phyloP scores from a whole-genome alignment of 2,113 vertebrate genomes.

The Alethe castanea region DNA sequence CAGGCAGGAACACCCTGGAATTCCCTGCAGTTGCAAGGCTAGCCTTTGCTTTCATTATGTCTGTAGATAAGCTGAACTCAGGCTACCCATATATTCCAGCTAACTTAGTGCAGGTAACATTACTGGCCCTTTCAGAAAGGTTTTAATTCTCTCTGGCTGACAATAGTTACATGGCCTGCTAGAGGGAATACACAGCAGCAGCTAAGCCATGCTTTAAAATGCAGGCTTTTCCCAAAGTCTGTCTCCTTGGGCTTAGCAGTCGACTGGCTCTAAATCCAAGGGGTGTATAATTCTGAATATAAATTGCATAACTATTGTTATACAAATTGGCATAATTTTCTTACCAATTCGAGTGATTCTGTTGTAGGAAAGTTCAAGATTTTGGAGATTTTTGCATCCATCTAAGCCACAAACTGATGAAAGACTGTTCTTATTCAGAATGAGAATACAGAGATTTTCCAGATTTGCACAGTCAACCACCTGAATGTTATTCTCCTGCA shows the following conservation, averaged over 20 bases:
- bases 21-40: neutral
- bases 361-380: constrained; percentile 89
- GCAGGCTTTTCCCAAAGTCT: neutral
- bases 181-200: neutral
- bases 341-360: constrained; percentile 89
- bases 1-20: neutral
- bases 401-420: constrained; percentile 85
- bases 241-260: neutral
- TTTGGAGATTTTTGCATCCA: constrained; percentile 79
- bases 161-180: neutral
- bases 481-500: constrained; percentile 88
- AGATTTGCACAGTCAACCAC: constrained; percentile 83
- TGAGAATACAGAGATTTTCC: constrained; percentile 78
- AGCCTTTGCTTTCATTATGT: neutral
- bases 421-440: constrained; percentile 82
- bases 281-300: neutral
- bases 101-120: neutral
- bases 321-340: neutral
- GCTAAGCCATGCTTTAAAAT: neutral
- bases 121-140: neutral
- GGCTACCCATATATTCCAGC: neutral
- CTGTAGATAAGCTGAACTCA: neutral
- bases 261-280: neutral
- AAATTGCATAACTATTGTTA: neutral
- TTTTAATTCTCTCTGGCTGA: neutral